A percentile compares a stretch with the other conserved stretches of the same genome.
Conservation (phyloP, 1,140 invertebrate genomes). For the Chymomyza costata region DNA sequence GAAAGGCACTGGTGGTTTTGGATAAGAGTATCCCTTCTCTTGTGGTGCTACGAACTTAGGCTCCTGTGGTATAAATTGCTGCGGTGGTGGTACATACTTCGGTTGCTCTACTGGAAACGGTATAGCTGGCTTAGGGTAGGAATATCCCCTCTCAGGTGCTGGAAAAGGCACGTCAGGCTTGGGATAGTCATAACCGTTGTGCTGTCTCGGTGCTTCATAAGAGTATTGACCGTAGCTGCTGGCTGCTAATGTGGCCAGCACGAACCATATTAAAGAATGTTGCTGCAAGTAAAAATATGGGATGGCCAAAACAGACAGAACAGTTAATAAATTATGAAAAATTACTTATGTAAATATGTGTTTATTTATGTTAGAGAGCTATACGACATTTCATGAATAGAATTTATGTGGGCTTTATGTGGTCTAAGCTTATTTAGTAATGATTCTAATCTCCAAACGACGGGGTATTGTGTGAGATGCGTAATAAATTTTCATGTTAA, state of each 20-base stretch:
- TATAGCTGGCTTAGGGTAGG: constrained; percentile 21
- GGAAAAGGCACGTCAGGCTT: constrained; percentile 33
- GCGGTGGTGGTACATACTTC: constrained; percentile 34
- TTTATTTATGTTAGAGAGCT: constrained; percentile 34
- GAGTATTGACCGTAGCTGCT: constrained; percentile 13
- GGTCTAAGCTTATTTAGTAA: constrained; percentile 34
- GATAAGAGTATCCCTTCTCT: neutral
- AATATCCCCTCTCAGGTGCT: constrained; percentile 13
- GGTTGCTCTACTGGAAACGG: constrained; percentile 23
- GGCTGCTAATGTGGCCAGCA: constrained; percentile 31
- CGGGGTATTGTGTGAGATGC: constrained; percentile 4
- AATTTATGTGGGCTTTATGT: constrained; percentile 27
- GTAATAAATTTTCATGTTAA: constrained; percentile 43
- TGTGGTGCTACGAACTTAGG: neutral
- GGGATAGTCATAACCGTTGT: constrained; percentile 31
- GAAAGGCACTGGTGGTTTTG: too few species aligned
- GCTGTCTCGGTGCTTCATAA: constrained; percentile 24
- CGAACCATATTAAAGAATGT: constrained; percentile 36
- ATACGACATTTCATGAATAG: too few species aligned
- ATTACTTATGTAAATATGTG: too few species aligned
- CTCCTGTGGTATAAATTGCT: constrained; percentile 19
- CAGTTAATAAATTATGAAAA: constrained; percentile 12
- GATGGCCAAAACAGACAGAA: constrained; percentile 1
- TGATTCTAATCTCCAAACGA: constrained; percentile 7
- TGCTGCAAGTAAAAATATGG: constrained; percentile 41